These are phyloP conservation scores for Elysia chlorotica DNA, from an alignment of 1,140 invertebrate species.

Conservation along the genomic window DNA sequence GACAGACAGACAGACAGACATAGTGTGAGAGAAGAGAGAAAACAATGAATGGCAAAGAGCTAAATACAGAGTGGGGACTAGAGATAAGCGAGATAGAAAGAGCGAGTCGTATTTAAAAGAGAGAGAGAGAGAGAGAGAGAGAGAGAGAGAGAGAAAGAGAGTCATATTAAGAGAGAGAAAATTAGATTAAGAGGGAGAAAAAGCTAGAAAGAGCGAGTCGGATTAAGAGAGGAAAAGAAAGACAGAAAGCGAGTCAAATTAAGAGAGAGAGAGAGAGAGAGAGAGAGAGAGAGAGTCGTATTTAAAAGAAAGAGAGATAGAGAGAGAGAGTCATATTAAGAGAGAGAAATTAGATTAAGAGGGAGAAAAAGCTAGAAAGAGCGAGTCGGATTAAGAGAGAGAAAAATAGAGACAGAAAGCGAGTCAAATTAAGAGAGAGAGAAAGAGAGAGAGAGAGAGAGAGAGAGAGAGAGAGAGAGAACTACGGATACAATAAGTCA, in stretches of 20 bases:
- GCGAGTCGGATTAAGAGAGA: background rate
- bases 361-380: background rate
- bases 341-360: background rate
- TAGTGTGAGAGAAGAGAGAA: too few species aligned
- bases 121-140: slow-evolving; percentile 21
- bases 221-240: background rate
- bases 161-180: background rate
- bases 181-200: background rate
- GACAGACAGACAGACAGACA: too few species aligned
- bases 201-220: background rate
- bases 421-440: background rate
- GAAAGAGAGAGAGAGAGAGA: slow-evolving; percentile 9
- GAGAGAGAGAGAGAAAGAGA: slow-evolving; percentile 3
- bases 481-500: background rate
- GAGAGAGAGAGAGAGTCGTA: slow-evolving; percentile 16
- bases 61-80: too few species aligned
- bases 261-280: slow-evolving; percentile 14
- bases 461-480: slow-evolving; percentile 4
- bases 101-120: too few species aligned
- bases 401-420: background rate
- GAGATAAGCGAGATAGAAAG: too few species aligned
- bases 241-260: too few species aligned
- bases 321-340: background rate
- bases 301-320: background rate
- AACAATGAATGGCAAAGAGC: too few species aligned